These are phyloP conservation scores for Lates japonicus DNA, from an alignment of 2,797 vertebrate genomes.

Conservation along the genomic window DNA sequence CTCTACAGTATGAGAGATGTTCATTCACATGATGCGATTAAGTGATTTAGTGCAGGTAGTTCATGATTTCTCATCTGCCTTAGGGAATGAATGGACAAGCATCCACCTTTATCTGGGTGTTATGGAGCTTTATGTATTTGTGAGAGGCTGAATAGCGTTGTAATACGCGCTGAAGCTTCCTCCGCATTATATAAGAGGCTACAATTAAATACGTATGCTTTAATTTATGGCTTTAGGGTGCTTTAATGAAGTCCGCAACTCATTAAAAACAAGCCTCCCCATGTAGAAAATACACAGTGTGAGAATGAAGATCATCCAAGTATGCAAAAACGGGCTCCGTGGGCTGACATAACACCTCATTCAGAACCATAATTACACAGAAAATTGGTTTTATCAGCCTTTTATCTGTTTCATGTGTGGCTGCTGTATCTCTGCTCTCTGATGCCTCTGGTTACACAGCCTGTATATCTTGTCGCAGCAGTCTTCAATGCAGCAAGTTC, in stretches of 20 bases:
- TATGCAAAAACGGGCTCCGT: not conserved
- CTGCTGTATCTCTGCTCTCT: slow-evolving; percentile 5
- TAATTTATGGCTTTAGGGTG: not conserved
- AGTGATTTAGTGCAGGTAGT: slow-evolving; percentile 10
- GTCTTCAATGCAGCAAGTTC: slow-evolving; percentile 73
- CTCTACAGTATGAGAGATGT: not conserved
- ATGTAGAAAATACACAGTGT: not conserved
- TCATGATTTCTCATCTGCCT: not conserved
- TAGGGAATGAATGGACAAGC: not conserved
- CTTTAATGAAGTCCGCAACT: not conserved
- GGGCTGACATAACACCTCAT: not conserved
- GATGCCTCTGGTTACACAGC: slow-evolving; percentile 19
- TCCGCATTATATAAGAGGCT: slow-evolving; percentile 27
- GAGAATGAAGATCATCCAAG: not conserved
- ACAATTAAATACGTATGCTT: not conserved
- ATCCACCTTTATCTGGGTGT: not conserved
- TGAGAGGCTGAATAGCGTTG: not conserved
- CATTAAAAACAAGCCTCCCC: not conserved
- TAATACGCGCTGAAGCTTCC: not conserved
- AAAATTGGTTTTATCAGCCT: slow-evolving; percentile 5
- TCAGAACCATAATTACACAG: not conserved
- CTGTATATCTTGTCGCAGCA: slow-evolving; percentile 58
- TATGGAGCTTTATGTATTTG: not conserved
- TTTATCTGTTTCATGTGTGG: not conserved
- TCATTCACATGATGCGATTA: not conserved